Evolutionary conservation across 2,797 vertebrate genomes (phyloP), one percentile per base, ranked within the genome.

Genomic region (Pseudopleuronectes americanus): DNA sequence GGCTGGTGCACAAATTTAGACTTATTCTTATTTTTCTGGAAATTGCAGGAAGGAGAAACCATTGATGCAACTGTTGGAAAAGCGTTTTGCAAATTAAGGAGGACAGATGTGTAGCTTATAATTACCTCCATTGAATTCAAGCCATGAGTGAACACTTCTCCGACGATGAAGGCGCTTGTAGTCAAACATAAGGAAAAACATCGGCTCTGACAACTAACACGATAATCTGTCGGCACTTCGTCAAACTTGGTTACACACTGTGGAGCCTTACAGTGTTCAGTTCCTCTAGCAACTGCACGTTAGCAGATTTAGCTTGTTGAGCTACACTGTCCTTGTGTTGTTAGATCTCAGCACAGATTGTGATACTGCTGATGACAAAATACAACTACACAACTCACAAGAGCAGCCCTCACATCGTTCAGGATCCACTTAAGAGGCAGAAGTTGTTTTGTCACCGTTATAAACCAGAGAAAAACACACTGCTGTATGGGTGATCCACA

Each of bases 11-110:
- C 14, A 21, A 2, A 21, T 49, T 49, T 17, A 0, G 6, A 6
- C 6, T 19, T 16, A 13, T 31, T 17, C 22, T 3, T 4, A 62
- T 53, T 8, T n/a, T 31, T 33, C 9, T 33, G 0, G 1, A 33
- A 49, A 49, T n/a, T 7, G 0, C 5, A 8, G 31, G 38, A 66
- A 23, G 8, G 31, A 57, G 36, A 38, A 17, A 1, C 2, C 26
- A 31, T 9, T 6, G 3, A 19, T 28, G 19, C 53, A 31, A 31
- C 53, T 33, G 16, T 19, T 17, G 26, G 28, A 31, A n/a, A 49
- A 70, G 22, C 9, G 7, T 17, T 58, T 51, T 71, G 72, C 55
- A 67, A 81, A 79, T 76, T 4, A 47, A 47, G 16, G 8, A 58
- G 45, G 68, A 52, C 68, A 70, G 59, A 62, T 66, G 67, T 56